A percentile compares a stretch with the other conserved stretches of the same genome.
Conservation (phyloP, 2,888 invertebrate genomes). For the Nesidiocoris tenuis region DNA sequence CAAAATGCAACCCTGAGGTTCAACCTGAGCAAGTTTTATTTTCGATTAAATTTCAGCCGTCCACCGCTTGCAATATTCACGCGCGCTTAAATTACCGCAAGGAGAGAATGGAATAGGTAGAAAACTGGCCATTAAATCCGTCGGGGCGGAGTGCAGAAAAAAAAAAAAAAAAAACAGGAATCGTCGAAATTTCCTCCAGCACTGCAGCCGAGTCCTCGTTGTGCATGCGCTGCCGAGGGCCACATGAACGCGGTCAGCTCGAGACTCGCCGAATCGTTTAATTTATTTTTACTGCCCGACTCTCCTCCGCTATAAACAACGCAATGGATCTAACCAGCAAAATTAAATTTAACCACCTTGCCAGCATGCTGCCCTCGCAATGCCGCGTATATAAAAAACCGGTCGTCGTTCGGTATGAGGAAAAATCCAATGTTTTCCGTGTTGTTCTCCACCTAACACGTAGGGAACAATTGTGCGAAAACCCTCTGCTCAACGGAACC, state of each 20-base stretch:
- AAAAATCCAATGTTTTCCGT: background rate
- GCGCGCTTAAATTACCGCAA: too few relatives aligned
- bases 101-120: too few relatives aligned
- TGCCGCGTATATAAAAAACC: background rate
- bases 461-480: background rate
- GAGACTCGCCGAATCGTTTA: conserved; percentile 13
- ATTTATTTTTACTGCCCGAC: conserved; percentile 19
- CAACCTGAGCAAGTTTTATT: too few relatives aligned
- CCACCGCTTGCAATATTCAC: too few relatives aligned
- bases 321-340: background rate
- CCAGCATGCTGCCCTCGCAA: background rate
- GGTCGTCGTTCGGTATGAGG: background rate
- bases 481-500: background rate
- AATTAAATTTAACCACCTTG: background rate
- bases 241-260: background rate
- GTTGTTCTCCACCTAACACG: background rate
- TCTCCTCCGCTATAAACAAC: background rate
- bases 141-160: too few relatives aligned
- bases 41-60: too few relatives aligned
- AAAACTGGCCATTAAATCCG: too few relatives aligned
- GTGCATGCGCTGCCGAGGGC: background rate
- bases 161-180: too few relatives aligned
- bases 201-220: too few relatives aligned
- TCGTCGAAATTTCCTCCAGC: too few relatives aligned
- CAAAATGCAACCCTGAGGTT: too few relatives aligned